These are phyloP conservation scores for Dendroctonus ponderosae DNA, from an alignment of 1,140 invertebrate genomes.

Conservation along the genomic window DNA sequence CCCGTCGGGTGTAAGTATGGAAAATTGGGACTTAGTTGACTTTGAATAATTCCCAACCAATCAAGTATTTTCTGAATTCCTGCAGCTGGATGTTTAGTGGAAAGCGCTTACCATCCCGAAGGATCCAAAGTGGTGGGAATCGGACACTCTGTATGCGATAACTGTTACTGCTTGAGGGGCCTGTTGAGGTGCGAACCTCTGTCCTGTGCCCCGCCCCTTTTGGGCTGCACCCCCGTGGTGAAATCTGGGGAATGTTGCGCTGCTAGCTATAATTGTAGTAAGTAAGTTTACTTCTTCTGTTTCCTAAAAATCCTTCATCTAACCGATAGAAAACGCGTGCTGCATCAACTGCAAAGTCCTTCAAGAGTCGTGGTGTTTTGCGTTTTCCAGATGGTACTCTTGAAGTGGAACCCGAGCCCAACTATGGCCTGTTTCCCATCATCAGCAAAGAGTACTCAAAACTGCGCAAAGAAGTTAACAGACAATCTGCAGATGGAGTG, in stretches of 20 bases:
- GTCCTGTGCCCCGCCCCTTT: constrained; percentile 69
- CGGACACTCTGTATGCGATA: constrained; percentile 64
- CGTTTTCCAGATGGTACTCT: constrained; percentile 55
- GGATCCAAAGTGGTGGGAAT: constrained; percentile 71
- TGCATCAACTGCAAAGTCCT: no score
- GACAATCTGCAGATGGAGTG: constrained; percentile 7
- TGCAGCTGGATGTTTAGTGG: constrained; percentile 63
- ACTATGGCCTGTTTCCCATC: constrained; percentile 57
- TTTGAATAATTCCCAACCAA: no score
- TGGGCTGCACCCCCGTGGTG: constrained; percentile 74
- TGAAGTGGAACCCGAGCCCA: constrained; percentile 55
- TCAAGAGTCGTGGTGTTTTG: background rate
- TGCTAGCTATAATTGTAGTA: constrained; percentile 77
- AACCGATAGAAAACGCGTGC: background rate
- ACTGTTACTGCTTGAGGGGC: constrained; percentile 79
- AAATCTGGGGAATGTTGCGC: constrained; percentile 79
- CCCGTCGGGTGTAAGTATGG: no score
- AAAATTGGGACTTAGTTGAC: no score
- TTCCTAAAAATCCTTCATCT: background rate
- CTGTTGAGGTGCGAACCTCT: constrained; percentile 71
- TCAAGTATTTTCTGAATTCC: background rate
- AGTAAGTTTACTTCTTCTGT: constrained; percentile 47
- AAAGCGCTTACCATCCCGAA: constrained; percentile 63
- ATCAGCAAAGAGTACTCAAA: constrained; percentile 59
- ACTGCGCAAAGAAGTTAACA: constrained; percentile 52